Evolutionary conservation across 2,113 vertebrate species (phyloP).

Genomic region (Pagrus major): DNA sequence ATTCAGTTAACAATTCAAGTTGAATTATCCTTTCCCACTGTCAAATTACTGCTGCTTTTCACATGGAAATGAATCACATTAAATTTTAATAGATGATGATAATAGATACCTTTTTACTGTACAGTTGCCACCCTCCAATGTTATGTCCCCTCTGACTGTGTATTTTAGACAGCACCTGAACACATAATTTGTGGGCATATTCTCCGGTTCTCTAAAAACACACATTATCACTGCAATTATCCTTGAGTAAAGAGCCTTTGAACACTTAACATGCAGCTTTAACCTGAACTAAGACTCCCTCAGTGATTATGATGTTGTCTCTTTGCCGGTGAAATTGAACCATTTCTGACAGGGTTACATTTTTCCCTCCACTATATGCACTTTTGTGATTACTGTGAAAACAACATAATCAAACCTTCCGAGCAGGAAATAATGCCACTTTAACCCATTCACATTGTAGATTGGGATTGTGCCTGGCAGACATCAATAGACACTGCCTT

Average conservation of each 20-base stretch:
- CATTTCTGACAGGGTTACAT: constrained; percentile 17
- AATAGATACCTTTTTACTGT: too few species aligned
- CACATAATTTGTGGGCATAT: constrained; percentile 7
- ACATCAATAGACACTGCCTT: constrained; percentile 13
- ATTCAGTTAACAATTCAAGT: too few species aligned
- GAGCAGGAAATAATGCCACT: constrained; percentile 4
- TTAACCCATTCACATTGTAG: constrained; percentile 7
- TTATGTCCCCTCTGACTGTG: neutral
- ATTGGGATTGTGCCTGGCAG: neutral
- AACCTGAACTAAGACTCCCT: constrained; percentile 34
- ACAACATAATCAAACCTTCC: constrained; percentile 23
- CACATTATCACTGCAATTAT: constrained; percentile 43
- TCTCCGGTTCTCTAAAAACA: constrained; percentile 31
- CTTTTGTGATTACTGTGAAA: constrained; percentile 33
- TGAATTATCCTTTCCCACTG: too few species aligned
- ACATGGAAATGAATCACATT: too few species aligned
- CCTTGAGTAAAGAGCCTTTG: constrained; percentile 49
- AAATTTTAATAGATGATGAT: too few species aligned
- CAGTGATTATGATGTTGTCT: constrained; percentile 19
- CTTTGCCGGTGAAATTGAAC: constrained; percentile 23
- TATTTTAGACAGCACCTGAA: constrained; percentile 12
- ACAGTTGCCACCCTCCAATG: neutral
- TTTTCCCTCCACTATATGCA: neutral
- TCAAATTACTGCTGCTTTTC: too few species aligned
- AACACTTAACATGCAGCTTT: constrained; percentile 31